phyloP scores from a whole-genome alignment of 2,888 invertebrate species.

The Zeuzera pyrina region DNA sequence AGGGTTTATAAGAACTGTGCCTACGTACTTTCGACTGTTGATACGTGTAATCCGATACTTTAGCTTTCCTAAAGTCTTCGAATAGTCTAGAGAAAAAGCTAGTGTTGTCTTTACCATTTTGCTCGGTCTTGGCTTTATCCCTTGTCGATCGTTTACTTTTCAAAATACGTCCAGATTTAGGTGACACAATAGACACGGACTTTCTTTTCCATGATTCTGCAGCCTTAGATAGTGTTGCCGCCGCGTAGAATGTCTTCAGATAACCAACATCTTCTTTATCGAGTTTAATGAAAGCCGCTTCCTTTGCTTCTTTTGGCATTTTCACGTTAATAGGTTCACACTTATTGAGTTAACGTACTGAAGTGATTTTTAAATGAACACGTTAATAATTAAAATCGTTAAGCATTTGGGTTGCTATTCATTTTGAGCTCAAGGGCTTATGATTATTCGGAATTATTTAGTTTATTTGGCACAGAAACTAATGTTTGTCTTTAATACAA shows the following conservation, averaged over 20 bases:
- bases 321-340: slow-evolving; percentile 14
- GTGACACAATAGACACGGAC: slow-evolving; percentile 48
- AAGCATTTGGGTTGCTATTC: slow-evolving; percentile 4
- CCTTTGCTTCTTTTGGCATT: slow-evolving; percentile 40
- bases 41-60: slow-evolving; percentile 49
- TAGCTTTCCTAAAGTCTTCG: slow-evolving; percentile 43
- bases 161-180: slow-evolving; percentile 43
- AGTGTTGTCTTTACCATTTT: slow-evolving; percentile 14
- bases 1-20: slow-evolving; percentile 38
- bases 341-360: slow-evolving; percentile 8
- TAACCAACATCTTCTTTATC: slow-evolving; percentile 40
- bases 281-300: slow-evolving; percentile 34
- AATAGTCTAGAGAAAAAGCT: slow-evolving; percentile 43
- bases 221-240: slow-evolving; percentile 23
- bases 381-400: slow-evolving; percentile 1
- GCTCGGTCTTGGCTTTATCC: slow-evolving; percentile 11
- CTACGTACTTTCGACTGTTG: slow-evolving; percentile 39
- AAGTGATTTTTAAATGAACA: slow-evolving; percentile 7
- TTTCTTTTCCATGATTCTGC: slow-evolving; percentile 44
- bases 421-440: slow-evolving; percentile 8
- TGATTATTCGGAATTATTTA: not conserved
- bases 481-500: no score
- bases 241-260: slow-evolving; percentile 34
- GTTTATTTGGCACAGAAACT: no score
- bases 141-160: slow-evolving; percentile 13